These are phyloP conservation scores for Heliothis peltigera DNA, from an alignment of 2,888 invertebrate species.

Conservation along the genomic window DNA sequence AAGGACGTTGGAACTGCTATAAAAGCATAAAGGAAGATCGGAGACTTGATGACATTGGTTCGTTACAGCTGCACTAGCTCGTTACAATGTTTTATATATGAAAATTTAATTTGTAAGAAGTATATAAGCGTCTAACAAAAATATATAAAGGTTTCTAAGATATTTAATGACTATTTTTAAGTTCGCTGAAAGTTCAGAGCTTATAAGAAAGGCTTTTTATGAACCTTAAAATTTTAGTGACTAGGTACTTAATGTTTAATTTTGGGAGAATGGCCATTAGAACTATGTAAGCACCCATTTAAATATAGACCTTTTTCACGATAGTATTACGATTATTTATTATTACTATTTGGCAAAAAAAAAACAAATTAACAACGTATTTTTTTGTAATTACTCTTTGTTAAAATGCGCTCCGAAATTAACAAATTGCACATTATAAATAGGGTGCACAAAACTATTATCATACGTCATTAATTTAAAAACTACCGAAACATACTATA, in stretches of 20 bases:
- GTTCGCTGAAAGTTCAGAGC: neutral
- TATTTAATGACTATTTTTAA: neutral
- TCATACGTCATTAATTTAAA: too few relatives aligned
- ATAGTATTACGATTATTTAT: neutral
- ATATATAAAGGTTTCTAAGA: neutral
- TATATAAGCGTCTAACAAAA: neutral
- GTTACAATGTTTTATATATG: slow-evolving; percentile 20
- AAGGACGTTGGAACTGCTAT: slow-evolving; percentile 53
- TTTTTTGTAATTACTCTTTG: too few relatives aligned
- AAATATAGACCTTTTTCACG: neutral
- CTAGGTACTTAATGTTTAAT: neutral
- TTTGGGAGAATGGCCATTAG: neutral
- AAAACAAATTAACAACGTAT: too few relatives aligned
- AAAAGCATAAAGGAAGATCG: slow-evolving; percentile 57
- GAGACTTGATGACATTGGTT: slow-evolving; percentile 41
- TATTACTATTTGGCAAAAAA: too few relatives aligned
- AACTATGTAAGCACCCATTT: neutral
- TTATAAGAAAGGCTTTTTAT: neutral
- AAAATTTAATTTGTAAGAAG: slow-evolving; percentile 38
- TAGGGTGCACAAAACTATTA: too few relatives aligned
- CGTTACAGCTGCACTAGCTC: slow-evolving; percentile 17
- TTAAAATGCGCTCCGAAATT: too few relatives aligned
- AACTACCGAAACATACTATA: too few relatives aligned
- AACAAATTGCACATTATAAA: too few relatives aligned
- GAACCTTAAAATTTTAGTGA: neutral